Evolutionary conservation across 1,140 invertebrate species (phyloP).

Genomic region (Tribolium castaneum): DNA sequence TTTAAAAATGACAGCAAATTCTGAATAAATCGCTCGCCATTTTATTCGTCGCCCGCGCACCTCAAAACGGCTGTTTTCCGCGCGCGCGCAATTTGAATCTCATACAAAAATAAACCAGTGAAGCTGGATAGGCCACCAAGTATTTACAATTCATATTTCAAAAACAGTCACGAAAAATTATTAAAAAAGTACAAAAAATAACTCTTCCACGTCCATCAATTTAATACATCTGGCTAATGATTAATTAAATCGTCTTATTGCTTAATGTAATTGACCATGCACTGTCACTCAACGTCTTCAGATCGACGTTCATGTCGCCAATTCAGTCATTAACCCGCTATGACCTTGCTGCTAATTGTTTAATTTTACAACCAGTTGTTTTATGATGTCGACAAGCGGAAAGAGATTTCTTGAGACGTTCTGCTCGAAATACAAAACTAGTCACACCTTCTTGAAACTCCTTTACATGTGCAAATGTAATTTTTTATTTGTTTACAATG

Average conservation of each 20-base stretch:
- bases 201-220: no score
- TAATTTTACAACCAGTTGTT: constrained; percentile 23
- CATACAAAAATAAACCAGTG: not conserved
- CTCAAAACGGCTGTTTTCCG: constrained; percentile 40
- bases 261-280: not conserved
- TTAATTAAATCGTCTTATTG: not conserved
- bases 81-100: constrained; percentile 6
- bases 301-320: not conserved
- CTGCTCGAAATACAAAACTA: not conserved
- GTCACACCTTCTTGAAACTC: not conserved
- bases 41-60: constrained; percentile 59
- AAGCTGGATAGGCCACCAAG: not conserved
- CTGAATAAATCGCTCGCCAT: constrained; percentile 61
- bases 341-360: constrained; percentile 26
- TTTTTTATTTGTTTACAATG: not conserved
- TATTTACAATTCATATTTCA: not conserved
- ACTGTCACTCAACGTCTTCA: not conserved
- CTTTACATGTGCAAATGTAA: not conserved
- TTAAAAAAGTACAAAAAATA: no score
- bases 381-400: constrained; percentile 30
- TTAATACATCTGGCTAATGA: not conserved
- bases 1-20: constrained; percentile 63
- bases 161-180: no score
- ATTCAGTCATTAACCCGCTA: constrained; percentile 15
- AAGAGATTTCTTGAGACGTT: constrained; percentile 23